Percentiles rank a stretch among this genome's conserved stretches.
Evolutionary conservation across 2,113 vertebrate genomes (phyloP).

Genomic region (Eleginops maclovinus): DNA sequence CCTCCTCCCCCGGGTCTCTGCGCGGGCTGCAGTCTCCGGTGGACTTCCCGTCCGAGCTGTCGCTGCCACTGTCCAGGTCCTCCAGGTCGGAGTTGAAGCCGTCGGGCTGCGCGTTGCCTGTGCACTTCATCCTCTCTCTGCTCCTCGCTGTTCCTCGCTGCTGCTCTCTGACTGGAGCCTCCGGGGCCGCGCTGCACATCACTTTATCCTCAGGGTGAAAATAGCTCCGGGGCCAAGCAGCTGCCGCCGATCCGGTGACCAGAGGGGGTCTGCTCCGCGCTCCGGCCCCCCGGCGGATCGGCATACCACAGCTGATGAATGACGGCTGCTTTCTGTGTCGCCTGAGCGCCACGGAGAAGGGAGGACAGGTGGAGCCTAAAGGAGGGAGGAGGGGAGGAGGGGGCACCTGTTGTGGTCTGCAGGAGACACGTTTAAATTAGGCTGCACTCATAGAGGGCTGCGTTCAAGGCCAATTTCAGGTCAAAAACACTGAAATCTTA

Average conservation of each 20-base stretch:
- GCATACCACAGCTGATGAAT: slow-evolving; percentile 85
- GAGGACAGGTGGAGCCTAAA: slow-evolving; percentile 83
- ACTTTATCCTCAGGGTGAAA: slow-evolving; percentile 83
- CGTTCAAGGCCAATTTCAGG: neutral
- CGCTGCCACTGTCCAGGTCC: slow-evolving; percentile 81
- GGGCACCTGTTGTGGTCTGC: slow-evolving; percentile 80
- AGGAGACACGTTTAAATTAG: slow-evolving; percentile 72
- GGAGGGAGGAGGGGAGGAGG: slow-evolving; percentile 18
- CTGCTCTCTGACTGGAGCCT: slow-evolving; percentile 41
- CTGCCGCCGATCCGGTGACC: slow-evolving; percentile 85
- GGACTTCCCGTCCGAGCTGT: slow-evolving; percentile 81
- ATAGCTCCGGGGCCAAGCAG: slow-evolving; percentile 84
- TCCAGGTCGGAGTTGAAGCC: slow-evolving; percentile 80
- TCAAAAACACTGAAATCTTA: neutral
- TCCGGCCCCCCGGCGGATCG: slow-evolving; percentile 74
- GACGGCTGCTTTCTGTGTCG: slow-evolving; percentile 85
- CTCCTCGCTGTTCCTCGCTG: slow-evolving; percentile 34
- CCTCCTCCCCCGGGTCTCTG: slow-evolving; percentile 24
- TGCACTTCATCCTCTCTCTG: slow-evolving; percentile 82
- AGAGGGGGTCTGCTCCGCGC: slow-evolving; percentile 64
- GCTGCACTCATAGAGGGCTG: slow-evolving; percentile 25
- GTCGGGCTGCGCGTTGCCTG: slow-evolving; percentile 70
- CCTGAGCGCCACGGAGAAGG: slow-evolving; percentile 73
- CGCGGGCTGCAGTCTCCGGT: slow-evolving; percentile 72
- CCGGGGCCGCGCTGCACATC: slow-evolving; percentile 68